Base-by-base conservation (phyloP, 64 coral and sea anemone species). In the Montipora sp. region DNA sequence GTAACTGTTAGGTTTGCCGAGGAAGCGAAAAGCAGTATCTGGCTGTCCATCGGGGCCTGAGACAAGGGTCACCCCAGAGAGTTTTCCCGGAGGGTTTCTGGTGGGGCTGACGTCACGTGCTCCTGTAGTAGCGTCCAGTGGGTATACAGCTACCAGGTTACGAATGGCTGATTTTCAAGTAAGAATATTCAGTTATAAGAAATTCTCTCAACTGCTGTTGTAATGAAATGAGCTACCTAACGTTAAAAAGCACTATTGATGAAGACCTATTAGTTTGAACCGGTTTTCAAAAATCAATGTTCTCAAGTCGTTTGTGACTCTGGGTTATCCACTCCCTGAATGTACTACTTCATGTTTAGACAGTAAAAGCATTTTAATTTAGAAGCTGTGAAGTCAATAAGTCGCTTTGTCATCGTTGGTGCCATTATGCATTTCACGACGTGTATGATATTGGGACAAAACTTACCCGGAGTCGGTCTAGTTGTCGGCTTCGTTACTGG, bases 41-140 rank as follows among this genome's bases (percentile, higher is more conserved):
- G 80, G 90, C n/a, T 78, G 53, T 20, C 82, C 59, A 8, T 75
- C 90, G 16, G 80, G 80, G 27, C 90, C 90, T 58, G 68, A 57
- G 11, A 51, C 70, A 43, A 83, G 47, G n/a, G 18, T 84, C n/a
- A 84, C 68, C 12, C 82, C 10, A 0, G 73, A 75, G n/a, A 92
- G 47, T 84, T 84, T 92, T 36, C 78, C 90, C 21, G 50, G 24
- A 44, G 47, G 90, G n/a, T 92, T 92, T 60, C 83, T 92, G 78
- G 80, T 75, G 10, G 90, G 90, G 12, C 80, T 92, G 22, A 92
- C 1, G 57, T 92, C 90, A 48, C 90, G 90, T 67, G 79, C 90
- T 15, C 82, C 73, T 8, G 45, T 14, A 75, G 51, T 27, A 7
- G 80, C 74, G 21, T 92, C 82, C 14, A 92, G 80, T 48, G 90